Evolutionary conservation across 92 coral and sea anemone genomes (phyloP), one percentile per base, ranked within the genome.

Genomic region (Porites lobata): DNA sequence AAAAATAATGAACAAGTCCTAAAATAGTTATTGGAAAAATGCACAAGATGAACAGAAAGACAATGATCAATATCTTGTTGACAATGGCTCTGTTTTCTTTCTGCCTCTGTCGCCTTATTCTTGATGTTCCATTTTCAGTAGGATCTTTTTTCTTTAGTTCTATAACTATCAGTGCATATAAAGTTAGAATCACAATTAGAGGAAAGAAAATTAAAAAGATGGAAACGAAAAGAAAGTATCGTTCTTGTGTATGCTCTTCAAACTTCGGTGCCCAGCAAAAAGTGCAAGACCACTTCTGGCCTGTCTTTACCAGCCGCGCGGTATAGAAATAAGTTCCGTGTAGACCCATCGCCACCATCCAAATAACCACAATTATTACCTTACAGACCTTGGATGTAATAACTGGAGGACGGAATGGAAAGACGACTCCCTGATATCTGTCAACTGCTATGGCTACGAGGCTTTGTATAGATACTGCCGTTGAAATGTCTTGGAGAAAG

Each of bases 31-130:
- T n/a, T 22, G 80, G 80, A 19, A 38, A 51, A 19, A 76, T 76
- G 56, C 78, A 74, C 57, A 74, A 50, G n/a, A 74, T 15, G 32
- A 74, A 74, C 17, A 74, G 26, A 10, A 74, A 50, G 11, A 74
- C 63, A 8, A 74, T 74, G 17, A 29, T 22, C 4, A 74, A 14
- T 15, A 74, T 76, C 65, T 52, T 76, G 15, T 53, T 76, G 64
- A 58, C 63, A 1, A 76, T n/a, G 14, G 62, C 65, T 6, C 15
- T 9, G 57, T 76, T 57, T 76, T 76, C 80, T 17, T 7, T 13
- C 19, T 43, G 75, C n/a, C 75, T 70, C 53, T 76, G 80, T 14
- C 63, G 63, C 43, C 80, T 76, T 1, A 50, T 6, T n/a, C 7
- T 50, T 58, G 80, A 76, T 12, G 65, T 64, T 51, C 80, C 62